Percentiles rank a stretch among this genome's conserved stretches.
Conservation (phyloP, 2,888 invertebrate species). For the Caenorhabditis panamensis region DNA sequence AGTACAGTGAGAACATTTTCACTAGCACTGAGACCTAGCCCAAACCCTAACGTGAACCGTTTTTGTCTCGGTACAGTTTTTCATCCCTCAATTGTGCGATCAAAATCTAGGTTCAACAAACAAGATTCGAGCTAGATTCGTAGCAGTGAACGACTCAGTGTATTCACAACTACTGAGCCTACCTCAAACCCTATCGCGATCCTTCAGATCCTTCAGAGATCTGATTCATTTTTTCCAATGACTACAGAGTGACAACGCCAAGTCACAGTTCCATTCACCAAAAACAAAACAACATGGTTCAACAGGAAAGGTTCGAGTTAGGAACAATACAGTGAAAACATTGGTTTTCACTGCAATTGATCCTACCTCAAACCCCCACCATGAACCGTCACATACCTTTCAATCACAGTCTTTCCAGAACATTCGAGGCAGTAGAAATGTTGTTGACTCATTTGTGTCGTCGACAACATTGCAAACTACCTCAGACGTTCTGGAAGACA, state of each 20-base stretch:
- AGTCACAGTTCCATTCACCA: background rate
- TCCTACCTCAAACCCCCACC: conserved; percentile 1
- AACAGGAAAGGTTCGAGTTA: conserved; percentile 7
- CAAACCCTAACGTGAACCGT: no score
- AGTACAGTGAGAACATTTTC: no score
- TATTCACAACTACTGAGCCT: background rate
- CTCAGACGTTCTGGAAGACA: conserved; percentile 50
- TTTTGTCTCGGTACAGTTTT: no score
- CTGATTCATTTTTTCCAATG: no score
- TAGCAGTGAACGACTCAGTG: background rate
- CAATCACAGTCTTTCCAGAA: background rate
- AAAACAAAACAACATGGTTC: background rate
- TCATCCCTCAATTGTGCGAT: background rate
- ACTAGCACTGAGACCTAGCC: background rate
- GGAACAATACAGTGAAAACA: background rate
- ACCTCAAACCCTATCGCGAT: conserved; percentile 13
- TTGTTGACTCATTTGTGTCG: conserved; percentile 22
- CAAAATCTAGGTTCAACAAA: background rate
- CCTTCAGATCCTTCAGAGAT: no score
- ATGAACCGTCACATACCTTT: background rate
- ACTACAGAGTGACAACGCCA: no score
- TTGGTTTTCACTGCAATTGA: conserved; percentile 4
- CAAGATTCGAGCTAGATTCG: conserved; percentile 5
- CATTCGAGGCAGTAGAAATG: conserved; percentile 59
- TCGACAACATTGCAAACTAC: conserved; percentile 67